Evolutionary conservation across 2,797 vertebrate species (phyloP), one percentile per base, ranked within the genome.

Genomic region (Acanthornis magna): DNA sequence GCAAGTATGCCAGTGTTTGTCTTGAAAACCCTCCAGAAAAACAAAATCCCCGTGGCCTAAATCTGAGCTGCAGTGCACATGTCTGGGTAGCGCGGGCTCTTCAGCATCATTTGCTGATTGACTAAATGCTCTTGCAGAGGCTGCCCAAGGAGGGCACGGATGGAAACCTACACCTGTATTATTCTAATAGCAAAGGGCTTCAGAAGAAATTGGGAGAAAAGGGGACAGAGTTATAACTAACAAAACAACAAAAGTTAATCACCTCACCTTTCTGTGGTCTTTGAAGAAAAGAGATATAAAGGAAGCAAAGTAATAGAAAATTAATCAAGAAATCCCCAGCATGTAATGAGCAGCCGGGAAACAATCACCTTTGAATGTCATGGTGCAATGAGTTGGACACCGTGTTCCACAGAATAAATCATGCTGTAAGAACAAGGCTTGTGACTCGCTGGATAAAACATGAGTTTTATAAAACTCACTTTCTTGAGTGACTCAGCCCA

Each of bases 11-110:
- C 50, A 40, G n/a, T 17, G 18, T 51, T 83, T 76, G 55, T 76
- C 74, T 85, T 91, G 78, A 83, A 91, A 91, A 71, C 36, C 29
- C 45, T 81, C 40, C 80, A 87, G 61, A 85, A 55, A 86, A 83
- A 40, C 16, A 58, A 81, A 77, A 89, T 63, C 74, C 32, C 65
- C 0, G 0, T 14, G 42, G 57, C 53, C 67, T 67, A 48, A 66
- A 73, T 74, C 60, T 45, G 51, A 77, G 57, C n/a, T 55, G 91
- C 90, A 75, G 27, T 7, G 34, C 75, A 53, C 32, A 9, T 67
- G 88, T 42, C 42, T 79, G 72, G 74, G 54, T 47, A 60, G 53
- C 0, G 1, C 8, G 14, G 68, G 25, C 19, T 45, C 72, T 63
- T 50, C 87, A 63, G 54, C 83, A 76, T 15, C 29, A 13, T 32